Evolutionary conservation across 1,140 invertebrate genomes (phyloP).

Genomic region (Galleria mellonella): DNA sequence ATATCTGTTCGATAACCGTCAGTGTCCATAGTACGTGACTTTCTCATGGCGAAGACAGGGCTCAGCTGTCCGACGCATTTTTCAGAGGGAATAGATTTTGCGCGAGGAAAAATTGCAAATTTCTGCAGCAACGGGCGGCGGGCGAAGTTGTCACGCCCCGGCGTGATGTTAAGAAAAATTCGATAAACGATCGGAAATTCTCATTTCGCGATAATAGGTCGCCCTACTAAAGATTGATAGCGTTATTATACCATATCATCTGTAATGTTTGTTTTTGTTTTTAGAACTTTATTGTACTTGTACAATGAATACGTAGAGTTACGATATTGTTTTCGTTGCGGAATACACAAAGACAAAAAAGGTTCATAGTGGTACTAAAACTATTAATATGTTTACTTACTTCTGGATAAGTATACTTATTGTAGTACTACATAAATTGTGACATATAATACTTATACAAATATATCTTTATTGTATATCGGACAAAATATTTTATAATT

Average conservation of each 20-base stretch:
- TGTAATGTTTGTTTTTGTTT: no score
- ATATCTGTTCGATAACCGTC: slow-evolving; percentile 10
- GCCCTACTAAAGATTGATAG: slow-evolving; percentile 1
- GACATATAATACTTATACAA: no score
- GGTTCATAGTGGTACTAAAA: background rate
- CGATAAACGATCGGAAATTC: slow-evolving; percentile 7
- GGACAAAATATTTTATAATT: no score
- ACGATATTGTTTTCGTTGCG: background rate
- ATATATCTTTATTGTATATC: no score
- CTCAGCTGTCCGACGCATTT: slow-evolving; percentile 9
- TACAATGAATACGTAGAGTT: background rate
- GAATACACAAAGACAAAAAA: background rate
- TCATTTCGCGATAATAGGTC: slow-evolving; percentile 10
- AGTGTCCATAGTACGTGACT: slow-evolving; percentile 21
- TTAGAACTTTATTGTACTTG: no score
- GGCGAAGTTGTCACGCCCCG: slow-evolving; percentile 2
- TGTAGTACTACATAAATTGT: no score
- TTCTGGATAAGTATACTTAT: no score
- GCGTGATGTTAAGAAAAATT: slow-evolving; percentile 2
- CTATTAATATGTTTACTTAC: no score
- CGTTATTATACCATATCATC: no score
- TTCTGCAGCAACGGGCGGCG: slow-evolving; percentile 6
- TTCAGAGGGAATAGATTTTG: slow-evolving; percentile 19
- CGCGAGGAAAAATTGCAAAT: slow-evolving; percentile 20
- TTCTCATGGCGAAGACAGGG: slow-evolving; percentile 8